Evolutionary conservation across 2,888 invertebrate species (phyloP), one percentile per base, ranked within the genome.

Genomic region (Ormyrus labotus): DNA sequence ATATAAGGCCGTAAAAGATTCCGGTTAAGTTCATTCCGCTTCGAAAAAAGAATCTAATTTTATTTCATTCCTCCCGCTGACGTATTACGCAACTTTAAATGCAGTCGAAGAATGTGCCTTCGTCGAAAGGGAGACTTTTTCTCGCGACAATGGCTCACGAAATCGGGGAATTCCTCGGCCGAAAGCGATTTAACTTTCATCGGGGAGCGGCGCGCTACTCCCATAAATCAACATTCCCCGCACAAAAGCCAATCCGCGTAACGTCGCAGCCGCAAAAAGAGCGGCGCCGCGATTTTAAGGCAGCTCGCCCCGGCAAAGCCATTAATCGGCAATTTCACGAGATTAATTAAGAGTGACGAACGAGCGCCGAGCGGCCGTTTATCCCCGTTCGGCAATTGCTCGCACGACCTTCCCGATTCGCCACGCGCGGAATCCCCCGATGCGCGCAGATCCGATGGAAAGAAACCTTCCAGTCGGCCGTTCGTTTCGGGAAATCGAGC

Each of bases 311-410:
- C 58, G 45, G 3, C 34, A 13, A 34, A 45, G 6, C 61, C 64
- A 67, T 68, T 75, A 78, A 72, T 75, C 57, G 75, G 58, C 75
- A 67, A 77, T 80, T 79, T 77, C 73, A 53, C 55, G 69, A 70
- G 80, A 80, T 80, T 77, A 82, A 82, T 80, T 77, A 80, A 82
- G 71, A 65, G 65, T 82, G 80, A 80, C 77, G 69, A 79, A 70
- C 51, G 61, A 13, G 51, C 53, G 73, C 67, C 11, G 10, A 69
- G n/a, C 19, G 55, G 48, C n/a, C 63, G n/a, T 77, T 81, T 73
- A 73, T 81, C 69, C 67, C 51, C 48, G n/a, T n/a, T 53, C 45
- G 53, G 19, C 70, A 45, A 71, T 78, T 78, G 64, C 58, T 76
- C 65, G 13, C 72, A 19, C 45, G 19, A 53, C 47, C 69, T 51